Evolutionary conservation across 2,888 invertebrate genomes (phyloP).

Genomic region (Heliconius ismenius): DNA sequence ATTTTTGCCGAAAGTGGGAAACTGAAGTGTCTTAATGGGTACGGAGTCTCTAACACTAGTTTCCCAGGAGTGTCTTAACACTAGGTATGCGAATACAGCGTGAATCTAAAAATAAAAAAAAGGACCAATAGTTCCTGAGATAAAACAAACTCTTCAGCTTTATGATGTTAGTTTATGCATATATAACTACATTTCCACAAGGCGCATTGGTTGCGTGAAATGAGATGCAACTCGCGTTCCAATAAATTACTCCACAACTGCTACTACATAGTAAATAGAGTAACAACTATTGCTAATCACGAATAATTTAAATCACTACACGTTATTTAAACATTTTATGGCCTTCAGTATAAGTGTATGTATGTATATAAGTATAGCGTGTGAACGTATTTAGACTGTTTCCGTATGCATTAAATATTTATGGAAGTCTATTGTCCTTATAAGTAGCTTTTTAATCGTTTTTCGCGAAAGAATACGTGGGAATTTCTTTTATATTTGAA

Average conservation of each 20-base stretch:
- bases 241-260: constrained; percentile 15
- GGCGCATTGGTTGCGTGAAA: constrained; percentile 10
- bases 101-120: too few species aligned
- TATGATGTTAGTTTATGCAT: not conserved
- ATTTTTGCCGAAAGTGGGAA: too few species aligned
- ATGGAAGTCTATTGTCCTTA: not conserved
- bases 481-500: not conserved
- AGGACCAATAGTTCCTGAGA: not conserved
- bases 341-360: not conserved
- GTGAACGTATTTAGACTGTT: constrained; percentile 4
- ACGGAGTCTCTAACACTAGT: not conserved
- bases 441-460: not conserved
- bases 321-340: constrained; percentile 19
- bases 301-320: constrained; percentile 25
- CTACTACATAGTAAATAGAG: constrained; percentile 25
- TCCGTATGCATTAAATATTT: not conserved
- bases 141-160: not conserved
- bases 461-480: not conserved
- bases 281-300: constrained; percentile 25
- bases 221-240: constrained; percentile 24
- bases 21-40: too few species aligned
- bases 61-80: too few species aligned
- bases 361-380: constrained; percentile 1
- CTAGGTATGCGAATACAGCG: too few species aligned
- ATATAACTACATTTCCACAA: not conserved